Evolutionary conservation across 2,113 vertebrate species (phyloP).

Genomic region (Heloderma charlesbogerti): DNA sequence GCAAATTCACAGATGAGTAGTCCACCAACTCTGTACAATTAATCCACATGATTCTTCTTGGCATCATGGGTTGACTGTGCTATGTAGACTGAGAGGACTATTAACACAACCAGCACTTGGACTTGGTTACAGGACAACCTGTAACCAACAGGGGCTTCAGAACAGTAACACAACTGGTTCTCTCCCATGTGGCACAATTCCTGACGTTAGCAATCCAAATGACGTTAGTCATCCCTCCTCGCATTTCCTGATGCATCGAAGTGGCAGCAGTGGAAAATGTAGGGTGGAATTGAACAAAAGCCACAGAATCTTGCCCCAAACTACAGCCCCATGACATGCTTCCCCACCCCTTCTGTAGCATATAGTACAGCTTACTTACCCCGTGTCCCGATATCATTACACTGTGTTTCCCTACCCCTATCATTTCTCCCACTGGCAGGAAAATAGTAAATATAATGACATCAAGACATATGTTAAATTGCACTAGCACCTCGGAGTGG

Average conservation of each 20-base stretch:
- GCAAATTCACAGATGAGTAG: neutral
- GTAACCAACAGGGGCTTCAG: neutral
- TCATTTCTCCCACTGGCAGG: too few relatives aligned
- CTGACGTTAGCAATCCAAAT: neutral
- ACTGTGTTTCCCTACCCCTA: too few relatives aligned
- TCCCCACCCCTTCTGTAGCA: too few relatives aligned
- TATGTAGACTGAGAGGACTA: neutral
- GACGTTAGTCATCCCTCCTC: neutral
- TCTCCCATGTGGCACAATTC: neutral
- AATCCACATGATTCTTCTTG: neutral
- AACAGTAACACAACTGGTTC: neutral
- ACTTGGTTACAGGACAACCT: neutral
- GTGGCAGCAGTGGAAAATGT: neutral
- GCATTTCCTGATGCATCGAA: neutral
- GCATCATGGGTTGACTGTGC: neutral
- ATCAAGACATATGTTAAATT: too few relatives aligned
- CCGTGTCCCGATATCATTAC: too few relatives aligned
- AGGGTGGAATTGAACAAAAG: neutral
- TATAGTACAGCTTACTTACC: too few relatives aligned
- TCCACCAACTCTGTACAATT: neutral
- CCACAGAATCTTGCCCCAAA: neutral
- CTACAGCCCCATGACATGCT: neutral
- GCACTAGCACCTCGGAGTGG: too few relatives aligned
- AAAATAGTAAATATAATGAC: too few relatives aligned
- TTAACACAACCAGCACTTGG: neutral